A percentile compares a stretch with the other conserved stretches of the same genome.
These are phyloP conservation scores for Luperina nickerlii DNA, from an alignment of 2,888 invertebrate genomes.

Conservation along the genomic window DNA sequence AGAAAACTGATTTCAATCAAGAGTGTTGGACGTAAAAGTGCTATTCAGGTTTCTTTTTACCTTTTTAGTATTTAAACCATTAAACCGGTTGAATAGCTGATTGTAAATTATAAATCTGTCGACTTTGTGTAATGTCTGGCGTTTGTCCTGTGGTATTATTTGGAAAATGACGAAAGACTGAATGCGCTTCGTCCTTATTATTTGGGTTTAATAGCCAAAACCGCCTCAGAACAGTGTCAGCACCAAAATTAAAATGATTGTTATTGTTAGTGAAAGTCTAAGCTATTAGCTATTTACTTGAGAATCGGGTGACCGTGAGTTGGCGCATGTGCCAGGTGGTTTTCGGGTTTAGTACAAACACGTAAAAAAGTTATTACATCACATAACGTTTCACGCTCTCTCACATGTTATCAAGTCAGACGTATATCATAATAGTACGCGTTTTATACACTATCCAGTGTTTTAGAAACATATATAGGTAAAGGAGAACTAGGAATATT, in stretches of 20 bases:
- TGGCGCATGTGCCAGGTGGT: slow-evolving; percentile 62
- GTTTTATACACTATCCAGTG: slow-evolving; percentile 42
- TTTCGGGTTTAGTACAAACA: slow-evolving; percentile 68
- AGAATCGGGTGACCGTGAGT: slow-evolving; percentile 57
- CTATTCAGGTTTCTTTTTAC: slow-evolving; percentile 64
- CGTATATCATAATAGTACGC: slow-evolving; percentile 52
- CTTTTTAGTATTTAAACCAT: slow-evolving; percentile 56
- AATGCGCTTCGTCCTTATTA: background rate
- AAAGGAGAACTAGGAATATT: slow-evolving; percentile 33
- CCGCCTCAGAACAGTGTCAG: background rate
- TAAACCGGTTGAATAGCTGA: slow-evolving; percentile 45
- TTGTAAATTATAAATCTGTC: slow-evolving; percentile 38
- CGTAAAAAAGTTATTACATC: slow-evolving; percentile 75
- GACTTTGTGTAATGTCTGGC: slow-evolving; percentile 33
- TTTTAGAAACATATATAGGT: slow-evolving; percentile 39
- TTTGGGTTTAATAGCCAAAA: background rate
- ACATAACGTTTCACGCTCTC: slow-evolving; percentile 70
- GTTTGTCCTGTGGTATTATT: slow-evolving; percentile 21
- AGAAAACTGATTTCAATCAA: slow-evolving; percentile 67
- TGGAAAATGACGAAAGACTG: slow-evolving; percentile 5
- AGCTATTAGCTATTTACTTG: slow-evolving; percentile 56
- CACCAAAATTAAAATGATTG: background rate
- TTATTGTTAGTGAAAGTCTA: slow-evolving; percentile 65
- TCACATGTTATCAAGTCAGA: slow-evolving; percentile 68
- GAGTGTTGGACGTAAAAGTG: slow-evolving; percentile 62